Evolutionary conservation across 2,888 invertebrate species (phyloP), one percentile per base, ranked within the genome.

Genomic region (Ormyrus pomaceus): DNA sequence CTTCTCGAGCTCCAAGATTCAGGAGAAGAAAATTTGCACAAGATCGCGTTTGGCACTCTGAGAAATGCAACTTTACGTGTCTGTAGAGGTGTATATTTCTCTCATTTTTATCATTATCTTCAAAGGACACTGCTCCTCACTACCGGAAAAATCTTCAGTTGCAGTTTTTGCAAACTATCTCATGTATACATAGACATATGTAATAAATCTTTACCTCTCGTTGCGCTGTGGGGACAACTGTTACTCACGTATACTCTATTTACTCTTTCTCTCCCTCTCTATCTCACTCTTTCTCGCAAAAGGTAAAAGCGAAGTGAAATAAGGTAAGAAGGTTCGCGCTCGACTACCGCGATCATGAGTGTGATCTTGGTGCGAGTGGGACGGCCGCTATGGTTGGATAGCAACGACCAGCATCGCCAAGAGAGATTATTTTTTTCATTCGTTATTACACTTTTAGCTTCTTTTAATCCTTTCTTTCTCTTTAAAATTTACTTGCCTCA

Each of bases 391-490:
- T 85, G 86, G 84, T 83, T 87, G 87, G 86, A 88, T 84, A 89
- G 89, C 90, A 90, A 90, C 90, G 89, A 89, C 90, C 89, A 90
- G 90, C 90, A 90, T 90, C 89, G 89, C 90, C 89, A 88, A 87
- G 84, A 87, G 86, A 86, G 86, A 84, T 83, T 81, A 81, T 70
- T 83, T 50, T 79, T 53, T 50, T 76, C 68, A 9, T 77, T 70
- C 19, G 64, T 61, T 59, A 71, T 81, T 81, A 74, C 65, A 48
- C 70, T 45, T 50, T 56, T 77, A 73, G 62, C 70, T 77, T 58
- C 62, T 10, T 72, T 75, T 79, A 75, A 79, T 69, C 48, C 50
- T 70, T 81, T 73, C 70, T 81, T 81, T 83, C 77, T 79, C 64
- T 82, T 82, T 82, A 82, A 83, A 84, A 81, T 85, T 85, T 84